These are phyloP conservation scores for Lophochroa leadbeateri DNA, from an alignment of 2,113 vertebrate genomes.

Conservation along the genomic window DNA sequence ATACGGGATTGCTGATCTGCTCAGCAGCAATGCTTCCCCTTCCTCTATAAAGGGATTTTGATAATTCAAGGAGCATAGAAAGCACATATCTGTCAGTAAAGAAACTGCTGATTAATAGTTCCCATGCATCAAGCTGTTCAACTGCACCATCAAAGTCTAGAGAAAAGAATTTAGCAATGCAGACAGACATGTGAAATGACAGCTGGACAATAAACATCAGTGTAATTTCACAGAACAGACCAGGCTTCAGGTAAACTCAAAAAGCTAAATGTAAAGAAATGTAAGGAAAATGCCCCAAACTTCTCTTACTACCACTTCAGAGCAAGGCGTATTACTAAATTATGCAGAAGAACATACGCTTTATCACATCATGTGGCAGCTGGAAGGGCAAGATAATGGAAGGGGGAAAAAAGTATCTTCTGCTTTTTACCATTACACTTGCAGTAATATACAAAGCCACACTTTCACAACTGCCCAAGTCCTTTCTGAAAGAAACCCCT, in stretches of 20 bases:
- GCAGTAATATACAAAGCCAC: neutral
- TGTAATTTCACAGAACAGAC: neutral
- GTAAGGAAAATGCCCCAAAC: neutral
- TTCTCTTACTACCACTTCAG: neutral
- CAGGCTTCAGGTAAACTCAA: neutral
- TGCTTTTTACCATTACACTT: neutral
- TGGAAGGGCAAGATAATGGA: conserved; percentile 55
- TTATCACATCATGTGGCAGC: conserved; percentile 19
- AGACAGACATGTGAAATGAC: neutral
- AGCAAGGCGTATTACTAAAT: neutral
- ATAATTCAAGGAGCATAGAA: neutral
- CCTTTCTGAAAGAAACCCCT: neutral
- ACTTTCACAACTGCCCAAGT: neutral
- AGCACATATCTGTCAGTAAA: neutral
- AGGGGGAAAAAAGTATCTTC: neutral
- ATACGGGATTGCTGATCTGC: neutral
- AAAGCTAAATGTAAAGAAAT: neutral
- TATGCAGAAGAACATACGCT: neutral
- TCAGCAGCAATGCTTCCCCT: neutral
- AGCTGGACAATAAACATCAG: neutral
- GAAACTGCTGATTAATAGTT: neutral
- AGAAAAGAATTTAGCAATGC: neutral
- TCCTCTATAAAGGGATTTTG: neutral
- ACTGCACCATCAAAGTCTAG: neutral
- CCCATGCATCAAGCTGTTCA: neutral